Evolutionary conservation across 2,797 vertebrate genomes (phyloP), one percentile per base, ranked within the genome.

Genomic region (Hoplostethus atlanticus): DNA sequence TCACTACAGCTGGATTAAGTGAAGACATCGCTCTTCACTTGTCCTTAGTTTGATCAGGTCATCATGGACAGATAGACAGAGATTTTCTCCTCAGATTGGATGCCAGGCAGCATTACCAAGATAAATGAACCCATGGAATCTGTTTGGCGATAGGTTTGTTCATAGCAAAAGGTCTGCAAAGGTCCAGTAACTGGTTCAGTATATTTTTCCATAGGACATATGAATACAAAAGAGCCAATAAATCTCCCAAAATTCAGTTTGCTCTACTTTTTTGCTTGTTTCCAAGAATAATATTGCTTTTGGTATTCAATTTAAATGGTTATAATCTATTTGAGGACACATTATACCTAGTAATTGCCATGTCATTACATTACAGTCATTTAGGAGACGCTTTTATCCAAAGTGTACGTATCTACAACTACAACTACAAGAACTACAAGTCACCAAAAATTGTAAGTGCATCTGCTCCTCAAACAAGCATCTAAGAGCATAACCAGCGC

Each of bases 61-160:
- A 61, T 55, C 55, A 55, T 30, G 53, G 30, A 55, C 30, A 51
- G 65, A 71, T 67, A 68, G 28, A 71, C 50, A 42, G 4, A 34
- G 30, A n/a, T 55, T 13, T 55, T 15, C 4, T 31, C 30, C 53
- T 55, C 30, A 53, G 17, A 25, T 34, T 58, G 44, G 34, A 65
- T 79, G 51, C 46, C 28, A 25, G 53, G 30, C 25, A 31, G 28
- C n/a, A 17, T 50, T 17, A 17, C 47, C 47, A 17, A 50, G 28
- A 31, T 30, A 55, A 55, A 55, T 55, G 30, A 55, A 25, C 25
- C 51, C 25, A 8, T 25, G 8, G 25, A 21, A 52, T 21, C 48
- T 5, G n/a, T 42, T 52, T 48, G 8, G 67, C 80, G 64, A 75
- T 53, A 4, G 38, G 48, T 73, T 61, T 55, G 40, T 80, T 80